phyloP scores from a whole-genome alignment of 2,797 vertebrate species.

The Sebastes umbrosus region DNA sequence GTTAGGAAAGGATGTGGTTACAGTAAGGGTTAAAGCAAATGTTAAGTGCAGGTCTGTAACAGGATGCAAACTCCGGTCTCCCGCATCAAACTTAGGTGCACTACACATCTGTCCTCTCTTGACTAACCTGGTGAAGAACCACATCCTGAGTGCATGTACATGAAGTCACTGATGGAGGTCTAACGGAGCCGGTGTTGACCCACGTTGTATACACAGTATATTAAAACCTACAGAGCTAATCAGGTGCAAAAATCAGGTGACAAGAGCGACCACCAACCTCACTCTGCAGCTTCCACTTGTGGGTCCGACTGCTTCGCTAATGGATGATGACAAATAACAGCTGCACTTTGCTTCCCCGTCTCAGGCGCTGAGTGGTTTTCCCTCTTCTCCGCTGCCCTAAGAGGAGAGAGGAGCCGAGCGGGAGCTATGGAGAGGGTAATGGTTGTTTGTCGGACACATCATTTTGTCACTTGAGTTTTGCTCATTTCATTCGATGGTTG shows the following conservation, averaged over 20 bases:
- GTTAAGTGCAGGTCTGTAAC: neutral
- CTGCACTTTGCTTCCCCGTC: conserved; percentile 64
- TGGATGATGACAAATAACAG: conserved; percentile 69
- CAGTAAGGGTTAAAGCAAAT: neutral
- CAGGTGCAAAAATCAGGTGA: conserved; percentile 20
- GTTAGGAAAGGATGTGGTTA: neutral
- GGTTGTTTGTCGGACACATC: conserved; percentile 56
- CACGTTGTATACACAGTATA: neutral
- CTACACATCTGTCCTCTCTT: neutral
- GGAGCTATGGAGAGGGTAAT: conserved; percentile 56
- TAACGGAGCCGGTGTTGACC: conserved; percentile 1
- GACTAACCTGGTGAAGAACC: neutral
- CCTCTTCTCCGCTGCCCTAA: conserved; percentile 49
- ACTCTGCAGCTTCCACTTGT: conserved; percentile 26
- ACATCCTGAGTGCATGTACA: neutral
- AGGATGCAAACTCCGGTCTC: neutral
- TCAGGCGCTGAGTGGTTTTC: conserved; percentile 59
- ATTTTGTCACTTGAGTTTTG: conserved; percentile 62
- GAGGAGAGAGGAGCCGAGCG: conserved; percentile 35
- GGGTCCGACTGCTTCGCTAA: conserved; percentile 48
- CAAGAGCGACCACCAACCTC: conserved; percentile 25
- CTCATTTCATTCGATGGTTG: conserved; percentile 42
- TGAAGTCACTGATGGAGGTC: neutral
- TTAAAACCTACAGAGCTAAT: conserved; percentile 4
- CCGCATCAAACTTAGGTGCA: neutral